Base-by-base conservation (phyloP, 1,140 invertebrate species). In the Dendroctonus valens region DNA sequence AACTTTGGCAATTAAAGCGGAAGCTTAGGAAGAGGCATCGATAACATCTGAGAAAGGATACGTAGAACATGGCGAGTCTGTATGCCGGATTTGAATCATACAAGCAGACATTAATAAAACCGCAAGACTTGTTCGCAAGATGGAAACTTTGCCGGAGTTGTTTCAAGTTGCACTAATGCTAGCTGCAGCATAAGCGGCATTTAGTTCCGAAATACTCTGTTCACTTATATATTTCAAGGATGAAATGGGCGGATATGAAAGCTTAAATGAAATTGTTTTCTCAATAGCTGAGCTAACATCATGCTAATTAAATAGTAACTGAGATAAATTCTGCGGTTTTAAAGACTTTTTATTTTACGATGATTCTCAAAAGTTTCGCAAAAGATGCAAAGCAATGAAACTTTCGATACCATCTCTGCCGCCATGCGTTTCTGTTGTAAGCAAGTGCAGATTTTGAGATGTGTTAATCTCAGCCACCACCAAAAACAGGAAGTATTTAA, bases 151-250 rank as follows among this genome's bases (percentile, higher is more conserved):
- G 38, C 54, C 58, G 51, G 41, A 73, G 68, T 72, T 71, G 70
- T 68, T 70, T 73, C 65, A 12, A 71, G 71, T 69, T 71, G 65
- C 72, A 71, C 42, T 59, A 69, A 68, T 26, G 71, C 68, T 71
- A 64, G 64, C 65, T 69, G 72, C 65, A 58, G 67, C 70, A 71
- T 73, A 70, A 69, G 72, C 66, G 67, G 39, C 72, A 69, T 65
- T 72, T 64, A 67, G 63, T 57, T 59, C 64, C 66, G 66, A 69
- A 60, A 58, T 15, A 49, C 59, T 15, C 7, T 11, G 48, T 52
- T 61, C 59, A 40, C 48, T 52, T 61, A 52, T 61, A n/a, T 51
- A 37, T 12, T 38, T 39, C 41, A 58, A 55, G 53, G 39, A 55
- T 40, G 53, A 40, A 26, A 26, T 26, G 26, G 26, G 14, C 46